Percentiles rank a stretch among this genome's conserved stretches.
Conservation (phyloP, 2,113 vertebrate species). For the Ctenodactylus gundi region DNA sequence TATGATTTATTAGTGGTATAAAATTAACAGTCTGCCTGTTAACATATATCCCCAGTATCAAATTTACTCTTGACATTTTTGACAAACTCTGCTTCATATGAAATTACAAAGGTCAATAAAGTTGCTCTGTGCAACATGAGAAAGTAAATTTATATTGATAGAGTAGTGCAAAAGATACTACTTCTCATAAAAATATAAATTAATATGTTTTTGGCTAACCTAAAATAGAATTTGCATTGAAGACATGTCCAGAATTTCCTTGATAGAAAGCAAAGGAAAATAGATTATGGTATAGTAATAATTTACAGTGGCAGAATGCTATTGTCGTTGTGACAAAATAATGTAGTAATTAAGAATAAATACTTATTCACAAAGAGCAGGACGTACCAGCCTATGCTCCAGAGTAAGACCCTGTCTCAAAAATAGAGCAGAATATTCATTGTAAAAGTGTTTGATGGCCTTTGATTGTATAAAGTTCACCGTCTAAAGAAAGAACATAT, state of each 20-base stretch:
- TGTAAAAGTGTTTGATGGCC: background rate
- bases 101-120: constrained; percentile 29
- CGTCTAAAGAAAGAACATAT: background rate
- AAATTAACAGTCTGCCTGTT: constrained; percentile 25
- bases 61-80: constrained; percentile 30
- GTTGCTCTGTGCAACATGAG: background rate
- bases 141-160: constrained; percentile 16
- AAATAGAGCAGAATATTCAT: background rate
- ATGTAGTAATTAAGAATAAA: background rate
- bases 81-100: constrained; percentile 6
- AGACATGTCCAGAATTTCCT: background rate
- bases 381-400: too few relatives aligned
- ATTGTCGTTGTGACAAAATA: background rate
- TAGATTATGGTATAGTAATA: background rate
- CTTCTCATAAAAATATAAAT: background rate
- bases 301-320: background rate
- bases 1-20: background rate
- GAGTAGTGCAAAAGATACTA: background rate
- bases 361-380: too few relatives aligned
- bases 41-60: background rate
- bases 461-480: background rate
- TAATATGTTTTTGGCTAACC: background rate
- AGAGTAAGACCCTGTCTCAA: background rate
- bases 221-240: background rate
- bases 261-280: constrained; percentile 14